Evolutionary conservation across 2,888 invertebrate species (phyloP), one percentile per base, ranked within the genome.

Genomic region (Drepanosiphum platanoidis): DNA sequence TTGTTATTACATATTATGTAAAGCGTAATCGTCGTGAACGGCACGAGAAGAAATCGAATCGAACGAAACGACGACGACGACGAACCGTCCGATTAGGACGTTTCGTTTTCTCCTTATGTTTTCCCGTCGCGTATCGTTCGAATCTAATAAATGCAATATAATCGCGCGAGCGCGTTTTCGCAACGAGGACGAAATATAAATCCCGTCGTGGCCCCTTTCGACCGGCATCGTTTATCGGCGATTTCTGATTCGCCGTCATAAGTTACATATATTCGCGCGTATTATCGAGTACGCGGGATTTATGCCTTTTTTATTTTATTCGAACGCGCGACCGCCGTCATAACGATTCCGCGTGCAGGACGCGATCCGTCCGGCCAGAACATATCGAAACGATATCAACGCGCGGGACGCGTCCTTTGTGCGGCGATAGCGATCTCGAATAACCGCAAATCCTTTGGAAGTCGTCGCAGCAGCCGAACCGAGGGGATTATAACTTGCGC

Each of bases 371-470:
- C 46, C 8, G 5, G 13, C 46, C 5, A 46, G 18, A 46, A 46
- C 5, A 46, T 13, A 4, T 46, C 46, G 8, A 11, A 42, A 11
- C 42, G 7, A 11, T 42, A 11, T 42, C 42, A 42, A 42, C 27
- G 9, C 61, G 27, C 27, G 13, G 61, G 61, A 27, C 27, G 18
- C 15, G 30, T 70, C 68, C 27, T 36, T 52, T 46, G 34, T 27
- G 15, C 80, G 39, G 3, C 32, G 83, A 83, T 83, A 64, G 74
- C 27, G 72, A 74, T 74, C 83, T 32, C 46, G 34, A 36, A 68
- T 27, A 34, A 74, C 83, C 83, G 34, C 83, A 81, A 80, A 71
- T 58, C 81, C 61, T 70, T 71, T 71, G 22, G 39, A 64, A 78
- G 64, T 64, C 39, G 30, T 64, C 1, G 78, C 64, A 61, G 36